Conservation (phyloP, 1,140 invertebrate genomes). For the Saccostrea glomerata region DNA sequence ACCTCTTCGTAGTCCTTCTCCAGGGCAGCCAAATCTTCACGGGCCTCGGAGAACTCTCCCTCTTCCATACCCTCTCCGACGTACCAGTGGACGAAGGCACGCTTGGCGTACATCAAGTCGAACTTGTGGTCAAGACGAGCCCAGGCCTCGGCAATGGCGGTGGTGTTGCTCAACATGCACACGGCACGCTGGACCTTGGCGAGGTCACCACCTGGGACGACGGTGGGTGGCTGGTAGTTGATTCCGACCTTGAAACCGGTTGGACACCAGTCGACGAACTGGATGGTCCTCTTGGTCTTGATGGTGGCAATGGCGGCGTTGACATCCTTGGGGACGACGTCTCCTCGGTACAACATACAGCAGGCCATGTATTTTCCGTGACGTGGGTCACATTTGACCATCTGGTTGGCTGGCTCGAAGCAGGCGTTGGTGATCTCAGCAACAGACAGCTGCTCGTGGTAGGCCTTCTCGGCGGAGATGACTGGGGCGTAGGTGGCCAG, state of each 20-base stretch:
- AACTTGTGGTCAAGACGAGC: constrained; percentile 83
- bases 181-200: constrained; percentile 81
- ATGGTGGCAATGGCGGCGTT: constrained; percentile 91
- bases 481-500: constrained; percentile 76
- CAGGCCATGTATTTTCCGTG: constrained; percentile 89
- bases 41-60: constrained; percentile 87
- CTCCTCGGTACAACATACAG: constrained; percentile 76
- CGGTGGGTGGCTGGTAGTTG: constrained; percentile 88
- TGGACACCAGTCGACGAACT: constrained; percentile 72
- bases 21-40: constrained; percentile 83
- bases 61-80: constrained; percentile 86
- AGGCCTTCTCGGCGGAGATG: constrained; percentile 77
- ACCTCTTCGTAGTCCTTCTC: constrained; percentile 90
- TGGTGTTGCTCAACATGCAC: constrained; percentile 88
- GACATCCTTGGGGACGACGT: constrained; percentile 87
- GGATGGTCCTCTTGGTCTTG: constrained; percentile 84
- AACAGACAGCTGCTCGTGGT: constrained; percentile 79
- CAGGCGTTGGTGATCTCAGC: constrained; percentile 86
- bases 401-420: constrained; percentile 93
- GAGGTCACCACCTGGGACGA: constrained; percentile 85
- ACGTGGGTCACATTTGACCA: constrained; percentile 94
- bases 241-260: constrained; percentile 71
- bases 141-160: constrained; percentile 88
- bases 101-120: constrained; percentile 83
- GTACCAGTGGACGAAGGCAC: constrained; percentile 78